Percentiles rank a stretch among this genome's conserved stretches.
Conservation (phyloP, 2,113 vertebrate species). For the Hydropotes inermis region DNA sequence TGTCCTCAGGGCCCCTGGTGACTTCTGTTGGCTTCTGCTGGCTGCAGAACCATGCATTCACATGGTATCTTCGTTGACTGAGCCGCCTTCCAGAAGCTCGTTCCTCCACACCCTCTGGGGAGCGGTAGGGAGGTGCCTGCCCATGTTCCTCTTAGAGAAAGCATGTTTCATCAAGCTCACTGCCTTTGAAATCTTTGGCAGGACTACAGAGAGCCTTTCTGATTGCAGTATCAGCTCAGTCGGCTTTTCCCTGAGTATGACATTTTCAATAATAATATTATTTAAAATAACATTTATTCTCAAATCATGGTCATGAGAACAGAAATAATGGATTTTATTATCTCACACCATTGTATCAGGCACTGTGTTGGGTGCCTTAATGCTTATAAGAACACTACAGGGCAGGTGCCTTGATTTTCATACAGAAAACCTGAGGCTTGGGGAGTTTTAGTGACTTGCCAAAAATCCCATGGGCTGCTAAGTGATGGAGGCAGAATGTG, state of each 20-base stretch:
- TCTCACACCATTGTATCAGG: background rate
- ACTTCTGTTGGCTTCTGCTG: slow-evolving; percentile 23
- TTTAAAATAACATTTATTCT: background rate
- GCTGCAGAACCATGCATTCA: background rate
- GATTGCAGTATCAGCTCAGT: background rate
- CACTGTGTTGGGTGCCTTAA: background rate
- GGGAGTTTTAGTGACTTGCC: background rate
- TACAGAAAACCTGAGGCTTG: background rate
- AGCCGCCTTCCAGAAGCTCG: background rate
- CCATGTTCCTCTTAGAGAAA: background rate
- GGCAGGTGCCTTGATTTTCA: background rate
- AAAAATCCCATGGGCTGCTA: background rate
- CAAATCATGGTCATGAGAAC: background rate
- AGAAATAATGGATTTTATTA: background rate
- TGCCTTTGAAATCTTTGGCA: slow-evolving; percentile 26
- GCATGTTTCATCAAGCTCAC: background rate
- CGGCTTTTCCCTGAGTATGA: background rate
- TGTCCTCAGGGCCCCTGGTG: background rate
- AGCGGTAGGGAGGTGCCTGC: background rate
- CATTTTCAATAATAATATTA: background rate
- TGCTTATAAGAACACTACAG: background rate
- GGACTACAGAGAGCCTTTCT: background rate
- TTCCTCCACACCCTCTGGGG: background rate
- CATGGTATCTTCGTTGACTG: background rate
- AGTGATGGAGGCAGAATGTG: background rate